phyloP scores from a whole-genome alignment of 2,797 vertebrate genomes.

The Mus caroli region DNA sequence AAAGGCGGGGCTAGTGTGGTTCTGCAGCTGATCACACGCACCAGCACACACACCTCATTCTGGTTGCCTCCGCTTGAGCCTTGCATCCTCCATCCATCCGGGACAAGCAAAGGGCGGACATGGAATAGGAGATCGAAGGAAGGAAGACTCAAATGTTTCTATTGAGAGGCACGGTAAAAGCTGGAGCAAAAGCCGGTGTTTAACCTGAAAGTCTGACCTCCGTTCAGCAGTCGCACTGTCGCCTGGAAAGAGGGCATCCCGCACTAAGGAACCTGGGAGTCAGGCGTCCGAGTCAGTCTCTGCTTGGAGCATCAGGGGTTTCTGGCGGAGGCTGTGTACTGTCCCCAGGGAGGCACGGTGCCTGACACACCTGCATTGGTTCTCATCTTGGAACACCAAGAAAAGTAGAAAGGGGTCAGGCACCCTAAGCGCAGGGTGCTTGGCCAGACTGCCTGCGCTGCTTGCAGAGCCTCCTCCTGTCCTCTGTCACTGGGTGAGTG shows the following conservation, averaged over 20 bases:
- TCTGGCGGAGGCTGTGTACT: conserved; percentile 28
- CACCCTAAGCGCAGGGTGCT: conserved; percentile 37
- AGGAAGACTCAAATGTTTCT: neutral
- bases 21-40: conserved; percentile 85
- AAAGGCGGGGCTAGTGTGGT: conserved; percentile 84
- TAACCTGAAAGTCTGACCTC: conserved; percentile 68
- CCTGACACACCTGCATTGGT: conserved; percentile 55
- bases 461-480: neutral
- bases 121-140: neutral
- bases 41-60: conserved; percentile 78
- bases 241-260: conserved; percentile 20
- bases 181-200: neutral
- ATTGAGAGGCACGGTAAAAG: neutral
- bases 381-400: conserved; percentile 44
- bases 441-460: conserved; percentile 38
- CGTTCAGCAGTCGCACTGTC: neutral
- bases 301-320: neutral
- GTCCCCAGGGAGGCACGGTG: conserved; percentile 41
- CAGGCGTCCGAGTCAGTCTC: conserved; percentile 31
- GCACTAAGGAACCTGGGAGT: conserved; percentile 12
- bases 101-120: neutral
- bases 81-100: conserved; percentile 21
- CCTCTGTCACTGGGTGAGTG: conserved; percentile 73
- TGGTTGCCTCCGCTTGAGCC: conserved; percentile 59
- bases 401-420: conserved; percentile 71